Percentiles rank a stretch among this genome's conserved stretches.
Conservation (phyloP, 2,888 invertebrate species). For the Apantesis nais region DNA sequence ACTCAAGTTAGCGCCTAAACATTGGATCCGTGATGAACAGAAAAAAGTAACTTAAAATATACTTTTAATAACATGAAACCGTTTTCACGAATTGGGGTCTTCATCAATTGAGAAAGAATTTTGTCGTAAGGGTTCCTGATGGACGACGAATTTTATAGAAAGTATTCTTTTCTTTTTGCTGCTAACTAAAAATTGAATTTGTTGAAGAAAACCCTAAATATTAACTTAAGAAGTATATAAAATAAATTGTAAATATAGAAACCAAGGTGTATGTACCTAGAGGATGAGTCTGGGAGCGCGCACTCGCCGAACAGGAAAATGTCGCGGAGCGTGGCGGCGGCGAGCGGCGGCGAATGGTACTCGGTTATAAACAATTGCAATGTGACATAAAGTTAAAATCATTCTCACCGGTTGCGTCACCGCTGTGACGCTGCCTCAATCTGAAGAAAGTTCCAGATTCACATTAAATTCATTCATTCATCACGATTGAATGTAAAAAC, state of each 20-base stretch:
- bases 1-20: no score
- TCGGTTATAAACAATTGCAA: constrained; percentile 9
- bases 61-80: no score
- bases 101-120: background rate
- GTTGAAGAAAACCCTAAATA: no score
- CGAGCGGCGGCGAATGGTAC: constrained; percentile 5
- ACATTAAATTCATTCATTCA: background rate
- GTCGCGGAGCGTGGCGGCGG: constrained; percentile 2
- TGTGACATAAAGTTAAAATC: no score
- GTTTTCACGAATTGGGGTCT: background rate
- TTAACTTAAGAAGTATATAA: no score
- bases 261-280: no score
- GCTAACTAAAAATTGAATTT: background rate
- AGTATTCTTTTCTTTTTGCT: background rate
- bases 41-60: no score
- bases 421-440: background rate
- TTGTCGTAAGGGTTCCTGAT: background rate
- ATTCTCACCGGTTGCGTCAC: constrained; percentile 7
- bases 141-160: background rate
- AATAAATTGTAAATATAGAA: no score
- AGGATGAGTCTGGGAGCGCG: background rate
- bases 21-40: no score
- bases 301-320: constrained; percentile 9
- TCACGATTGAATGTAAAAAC: background rate
- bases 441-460: background rate